Conservation (phyloP, 2,113 vertebrate genomes). For the Prunella himalayana region DNA sequence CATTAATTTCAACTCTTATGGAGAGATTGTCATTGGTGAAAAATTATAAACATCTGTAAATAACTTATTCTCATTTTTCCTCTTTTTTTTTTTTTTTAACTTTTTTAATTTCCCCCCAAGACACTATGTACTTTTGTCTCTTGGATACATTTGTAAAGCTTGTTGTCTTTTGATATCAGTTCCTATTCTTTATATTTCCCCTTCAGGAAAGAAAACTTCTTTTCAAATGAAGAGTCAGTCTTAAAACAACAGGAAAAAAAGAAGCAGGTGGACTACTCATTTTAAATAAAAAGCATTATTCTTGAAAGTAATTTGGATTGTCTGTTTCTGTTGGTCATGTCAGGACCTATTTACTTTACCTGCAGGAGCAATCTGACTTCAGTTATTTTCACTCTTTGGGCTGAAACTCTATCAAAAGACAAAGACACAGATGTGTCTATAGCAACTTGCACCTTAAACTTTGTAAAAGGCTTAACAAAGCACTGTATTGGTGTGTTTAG, state of each 20-base stretch:
- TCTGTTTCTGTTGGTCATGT: conserved; percentile 8
- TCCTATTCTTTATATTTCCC: conserved; percentile 20
- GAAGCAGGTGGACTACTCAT: not conserved
- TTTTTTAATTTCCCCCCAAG: not conserved
- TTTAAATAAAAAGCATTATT: not conserved
- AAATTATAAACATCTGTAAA: not conserved
- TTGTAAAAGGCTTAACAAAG: not conserved
- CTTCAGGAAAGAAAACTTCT: not conserved
- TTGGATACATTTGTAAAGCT: not conserved
- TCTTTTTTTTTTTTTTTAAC: not conserved
- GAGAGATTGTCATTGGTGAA: not conserved
- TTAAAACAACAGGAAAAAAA: not conserved
- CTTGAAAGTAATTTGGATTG: not conserved
- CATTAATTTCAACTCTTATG: not conserved
- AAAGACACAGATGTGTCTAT: not conserved
- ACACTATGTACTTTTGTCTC: not conserved
- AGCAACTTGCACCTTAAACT: not conserved
- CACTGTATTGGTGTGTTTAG: not conserved
- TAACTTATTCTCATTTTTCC: not conserved
- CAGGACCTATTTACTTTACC: conserved; percentile 20
- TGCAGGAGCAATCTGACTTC: not conserved
- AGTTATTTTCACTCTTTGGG: not conserved
- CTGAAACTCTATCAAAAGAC: not conserved
- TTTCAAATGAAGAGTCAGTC: not conserved
- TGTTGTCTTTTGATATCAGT: conserved; percentile 20